Evolutionary conservation across 2,113 vertebrate species (phyloP).

Genomic region (Eonycteris spelaea): DNA sequence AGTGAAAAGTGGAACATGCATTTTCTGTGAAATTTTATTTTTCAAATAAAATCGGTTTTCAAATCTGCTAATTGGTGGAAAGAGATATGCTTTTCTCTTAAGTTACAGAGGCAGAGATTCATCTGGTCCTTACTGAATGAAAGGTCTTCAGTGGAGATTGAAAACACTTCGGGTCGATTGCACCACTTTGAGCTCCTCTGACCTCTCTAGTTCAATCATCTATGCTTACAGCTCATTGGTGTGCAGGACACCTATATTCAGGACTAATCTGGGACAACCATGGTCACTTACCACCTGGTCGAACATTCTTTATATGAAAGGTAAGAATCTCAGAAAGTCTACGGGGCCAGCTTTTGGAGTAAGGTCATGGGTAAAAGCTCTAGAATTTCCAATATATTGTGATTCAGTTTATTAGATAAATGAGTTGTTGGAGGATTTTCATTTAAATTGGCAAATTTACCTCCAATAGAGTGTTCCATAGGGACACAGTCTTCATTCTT

Average conservation of each 20-base stretch:
- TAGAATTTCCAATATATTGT: not conserved
- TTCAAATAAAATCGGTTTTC: constrained; percentile 10
- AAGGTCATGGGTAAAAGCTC: not conserved
- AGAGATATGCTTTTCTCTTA: not conserved
- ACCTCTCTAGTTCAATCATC: not conserved
- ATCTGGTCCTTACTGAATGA: not conserved
- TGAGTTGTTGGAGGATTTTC: constrained; percentile 8
- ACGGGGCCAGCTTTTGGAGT: not conserved
- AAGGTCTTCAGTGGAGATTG: not conserved
- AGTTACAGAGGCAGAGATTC: not conserved
- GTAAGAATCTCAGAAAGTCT: not conserved
- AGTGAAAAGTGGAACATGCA: not conserved
- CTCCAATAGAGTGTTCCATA: not conserved
- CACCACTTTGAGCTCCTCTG: not conserved
- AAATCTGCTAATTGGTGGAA: not conserved
- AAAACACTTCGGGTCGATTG: not conserved
- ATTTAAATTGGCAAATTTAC: constrained; percentile 17
- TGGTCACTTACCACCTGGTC: not conserved
- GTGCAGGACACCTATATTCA: not conserved
- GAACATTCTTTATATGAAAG: not conserved
- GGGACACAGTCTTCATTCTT: not conserved
- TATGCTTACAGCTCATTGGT: not conserved
- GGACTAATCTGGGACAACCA: not conserved
- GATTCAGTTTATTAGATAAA: constrained; percentile 1
- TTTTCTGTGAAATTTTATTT: not conserved